Evolutionary conservation across 2,888 invertebrate genomes (phyloP), one percentile per base, ranked within the genome.

Genomic region (Lobophora halterata): DNA sequence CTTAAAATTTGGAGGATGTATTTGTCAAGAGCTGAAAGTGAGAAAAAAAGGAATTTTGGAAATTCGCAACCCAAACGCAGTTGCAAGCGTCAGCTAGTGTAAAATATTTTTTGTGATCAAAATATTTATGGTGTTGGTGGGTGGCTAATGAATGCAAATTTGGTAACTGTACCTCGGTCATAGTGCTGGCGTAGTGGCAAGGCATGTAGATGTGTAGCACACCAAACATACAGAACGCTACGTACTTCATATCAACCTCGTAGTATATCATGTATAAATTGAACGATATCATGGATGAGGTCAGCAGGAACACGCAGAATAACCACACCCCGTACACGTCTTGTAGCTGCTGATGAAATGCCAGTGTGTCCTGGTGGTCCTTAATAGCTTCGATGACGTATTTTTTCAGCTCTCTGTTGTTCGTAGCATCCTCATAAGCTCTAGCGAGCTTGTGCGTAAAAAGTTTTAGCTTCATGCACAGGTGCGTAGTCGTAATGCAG

Each of bases 261-360:
- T n/a, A n/a, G n/a, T 78, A 70, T 19, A 78, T 60, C 42, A 71
- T 70, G 21, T 77, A 80, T 16, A 80, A 42, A 47, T 77, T 80
- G 14, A 79, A 65, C 0, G 79, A 71, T 49, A 80, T 76, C 45
- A 76, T 39, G 2, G 65, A 45, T 1, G 73, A 70, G 0, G 76
- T 72, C 2, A 79, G 17, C 30, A 71, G 26, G 35, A 79, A 80
- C 0, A 77, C 71, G 0, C 57, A 37, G 8, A 82, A 65, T 5
- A 81, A 35, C 81, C 80, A 81, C 1, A 66, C 62, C 0, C 75
- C 77, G 17, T 77, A 81, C 1, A 79, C 38, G 7, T 67, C 52
- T 53, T 81, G 78, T 1, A 79, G 36, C 16, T 64, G 47, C 8
- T 56, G 44, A 31, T 72, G 63, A 39, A 78, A 81, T 1, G 50